Base-by-base conservation (phyloP, 2,888 invertebrate genomes). In the Anthoptus insignis region DNA sequence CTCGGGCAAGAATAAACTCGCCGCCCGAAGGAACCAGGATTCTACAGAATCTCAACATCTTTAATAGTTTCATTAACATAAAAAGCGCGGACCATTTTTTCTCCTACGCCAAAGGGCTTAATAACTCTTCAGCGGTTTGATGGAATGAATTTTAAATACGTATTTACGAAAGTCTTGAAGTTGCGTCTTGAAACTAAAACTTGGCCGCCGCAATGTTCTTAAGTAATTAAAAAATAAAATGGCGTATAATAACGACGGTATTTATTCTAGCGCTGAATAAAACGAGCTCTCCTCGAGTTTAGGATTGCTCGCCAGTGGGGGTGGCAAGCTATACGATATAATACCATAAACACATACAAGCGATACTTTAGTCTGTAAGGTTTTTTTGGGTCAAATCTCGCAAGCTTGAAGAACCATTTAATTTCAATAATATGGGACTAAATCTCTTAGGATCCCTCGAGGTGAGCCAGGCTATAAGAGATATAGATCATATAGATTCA, bases 221-320 rank as follows among this genome's bases (percentile, higher is more conserved):
- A 53, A 60, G 60, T 52, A 60, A 60, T 60, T 60, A 60, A 59
- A 52, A 60, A 60, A 60, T 60, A 60, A 60, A 60, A 60, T 60
- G 53, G 60, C 60, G 60, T 60, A 60, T 60, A 60, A 60, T 60
- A 60, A 53, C 60, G 29, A 37, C 42, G 60, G 29, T 60, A 60
- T 60, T 60, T 60, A 60, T 60, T 60, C 59, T 60, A 42, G 59
- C 59, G 39, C 52, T 60, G 59, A 60, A 52, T 60, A 60, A 60
- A 60, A 60, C 27, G 59, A 39, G 59, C 39, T 16, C 37, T 37
- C 50, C 59, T 52, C 52, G n/a, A n/a, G 7, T 1, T 60, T 29
- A 24, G 42, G 52, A 4, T 14, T 21, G 59, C 19, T 32, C 14
- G 21, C 42, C 45, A 60, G 21, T 53, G 19, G n/a, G 37, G 37